Evolutionary conservation across 2,888 invertebrate genomes (phyloP).

Genomic region (Tillus elongatus): DNA sequence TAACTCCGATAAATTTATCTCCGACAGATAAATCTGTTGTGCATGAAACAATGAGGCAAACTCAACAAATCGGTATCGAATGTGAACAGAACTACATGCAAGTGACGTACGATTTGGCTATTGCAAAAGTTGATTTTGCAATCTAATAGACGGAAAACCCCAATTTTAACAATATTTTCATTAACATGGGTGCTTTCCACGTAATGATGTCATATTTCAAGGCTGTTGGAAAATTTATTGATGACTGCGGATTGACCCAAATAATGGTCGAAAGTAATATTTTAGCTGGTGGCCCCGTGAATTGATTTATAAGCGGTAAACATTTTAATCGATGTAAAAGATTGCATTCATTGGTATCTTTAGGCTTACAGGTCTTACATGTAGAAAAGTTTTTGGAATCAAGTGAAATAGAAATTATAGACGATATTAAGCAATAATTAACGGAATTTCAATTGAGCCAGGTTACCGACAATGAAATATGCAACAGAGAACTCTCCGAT

Average conservation of each 20-base stretch:
- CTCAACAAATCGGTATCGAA: slow-evolving; percentile 22
- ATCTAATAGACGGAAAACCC: slow-evolving; percentile 18
- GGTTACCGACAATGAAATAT: slow-evolving; percentile 10
- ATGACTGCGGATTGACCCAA: slow-evolving; percentile 23
- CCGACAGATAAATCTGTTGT: slow-evolving; percentile 26
- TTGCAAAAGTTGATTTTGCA: too few species aligned
- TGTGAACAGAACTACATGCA: slow-evolving; percentile 19
- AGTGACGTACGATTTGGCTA: too few species aligned
- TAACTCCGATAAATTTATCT: slow-evolving; percentile 29
- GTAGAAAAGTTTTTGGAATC: slow-evolving; percentile 16
- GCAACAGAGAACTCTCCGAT: slow-evolving; percentile 9
- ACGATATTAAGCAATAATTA: slow-evolving; percentile 9
- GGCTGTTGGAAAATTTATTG: slow-evolving; percentile 29
- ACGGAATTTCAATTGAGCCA: slow-evolving; percentile 6
- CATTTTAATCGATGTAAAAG: slow-evolving; percentile 30
- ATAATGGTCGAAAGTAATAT: slow-evolving; percentile 23
- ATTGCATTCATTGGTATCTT: slow-evolving; percentile 21
- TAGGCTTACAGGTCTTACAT: slow-evolving; percentile 21
- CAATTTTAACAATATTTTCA: slow-evolving; percentile 29
- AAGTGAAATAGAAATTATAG: slow-evolving; percentile 8
- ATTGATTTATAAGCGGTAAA: slow-evolving; percentile 24
- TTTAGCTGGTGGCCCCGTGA: slow-evolving; percentile 27
- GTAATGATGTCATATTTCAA: slow-evolving; percentile 30
- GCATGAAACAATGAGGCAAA: slow-evolving; percentile 23
- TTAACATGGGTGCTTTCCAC: slow-evolving; percentile 34